Base-by-base conservation (phyloP, 2,888 invertebrate genomes). In the Cistogaster globosa region DNA sequence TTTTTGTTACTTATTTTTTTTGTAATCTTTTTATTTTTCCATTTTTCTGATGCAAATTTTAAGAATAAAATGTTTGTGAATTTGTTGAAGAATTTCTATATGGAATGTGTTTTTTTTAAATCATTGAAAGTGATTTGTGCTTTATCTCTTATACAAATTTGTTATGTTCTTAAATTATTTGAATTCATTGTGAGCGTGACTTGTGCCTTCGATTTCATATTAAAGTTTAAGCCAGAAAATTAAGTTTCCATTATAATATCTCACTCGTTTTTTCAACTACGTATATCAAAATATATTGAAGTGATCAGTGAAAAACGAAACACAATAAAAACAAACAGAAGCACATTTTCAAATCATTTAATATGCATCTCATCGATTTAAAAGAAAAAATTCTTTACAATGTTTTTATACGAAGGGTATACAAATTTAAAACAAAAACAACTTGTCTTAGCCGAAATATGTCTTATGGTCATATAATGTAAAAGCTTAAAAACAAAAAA, bases 331-430 rank as follows among this genome's bases (percentile, higher is more conserved):
- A n/a, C n/a, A n/a, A 26, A 26, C 26, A 4, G 26, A 26, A 26
- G 4, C 26, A 76, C 78, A 86, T 85, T 81, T 85, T 63, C 85
- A 85, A 87, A 87, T 81, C 85, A 76, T 75, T 67, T 80, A 76
- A 81, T 58, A 55, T 81, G 55, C 68, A 81, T 72, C 81, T 20
- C 55, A 20, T 26, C 14, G 26, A 26, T 26, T 26, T 26, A 4
- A 4, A 26, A n/a, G n/a, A n/a, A n/a, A n/a, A n/a, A n/a, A n/a
- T n/a, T n/a, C n/a, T n/a, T n/a, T n/a, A n/a, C n/a, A n/a, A n/a
- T n/a, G n/a, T n/a, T n/a, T n/a, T n/a, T n/a, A n/a, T n/a, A n/a
- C n/a, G n/a, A n/a, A n/a, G n/a, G n/a, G n/a, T n/a, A n/a, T n/a
- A n/a, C n/a, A n/a, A n/a, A n/a, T n/a, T n/a, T n/a, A n/a, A n/a